Evolutionary conservation across 2,113 vertebrate genomes (phyloP).

Genomic region (Phylloscopus trochilus): DNA sequence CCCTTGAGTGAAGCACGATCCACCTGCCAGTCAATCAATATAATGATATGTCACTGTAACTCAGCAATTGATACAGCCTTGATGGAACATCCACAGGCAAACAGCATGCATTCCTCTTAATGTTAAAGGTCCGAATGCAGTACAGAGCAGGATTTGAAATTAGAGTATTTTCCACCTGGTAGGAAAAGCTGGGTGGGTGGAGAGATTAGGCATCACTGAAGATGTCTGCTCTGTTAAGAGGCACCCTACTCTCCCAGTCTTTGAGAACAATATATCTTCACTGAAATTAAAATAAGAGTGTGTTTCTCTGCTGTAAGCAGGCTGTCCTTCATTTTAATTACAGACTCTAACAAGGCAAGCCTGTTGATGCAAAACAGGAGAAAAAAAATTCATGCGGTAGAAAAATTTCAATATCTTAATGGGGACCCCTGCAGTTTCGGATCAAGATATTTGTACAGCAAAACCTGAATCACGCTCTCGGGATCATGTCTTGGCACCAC

Average conservation of each 20-base stretch:
- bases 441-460: not conserved
- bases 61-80: not conserved
- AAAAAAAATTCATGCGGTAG: not conserved
- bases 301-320: not conserved
- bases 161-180: not conserved
- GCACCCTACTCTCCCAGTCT: not conserved
- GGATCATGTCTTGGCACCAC: not conserved
- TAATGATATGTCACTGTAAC: not conserved
- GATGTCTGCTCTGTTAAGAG: not conserved
- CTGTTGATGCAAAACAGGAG: not conserved
- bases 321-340: not conserved
- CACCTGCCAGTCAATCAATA: not conserved
- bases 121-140: not conserved
- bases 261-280: not conserved
- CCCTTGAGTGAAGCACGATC: not conserved
- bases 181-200: not conserved
- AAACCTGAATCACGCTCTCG: not conserved
- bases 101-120: not conserved
- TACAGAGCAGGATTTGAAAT: not conserved
- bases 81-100: not conserved
- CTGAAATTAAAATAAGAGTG: not conserved
- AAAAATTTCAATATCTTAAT: not conserved
- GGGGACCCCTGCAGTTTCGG: not conserved
- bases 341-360: not conserved
- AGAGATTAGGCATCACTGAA: not conserved